Base-by-base conservation (phyloP, 2,888 invertebrate genomes). In the Diplazon laetatorius region DNA sequence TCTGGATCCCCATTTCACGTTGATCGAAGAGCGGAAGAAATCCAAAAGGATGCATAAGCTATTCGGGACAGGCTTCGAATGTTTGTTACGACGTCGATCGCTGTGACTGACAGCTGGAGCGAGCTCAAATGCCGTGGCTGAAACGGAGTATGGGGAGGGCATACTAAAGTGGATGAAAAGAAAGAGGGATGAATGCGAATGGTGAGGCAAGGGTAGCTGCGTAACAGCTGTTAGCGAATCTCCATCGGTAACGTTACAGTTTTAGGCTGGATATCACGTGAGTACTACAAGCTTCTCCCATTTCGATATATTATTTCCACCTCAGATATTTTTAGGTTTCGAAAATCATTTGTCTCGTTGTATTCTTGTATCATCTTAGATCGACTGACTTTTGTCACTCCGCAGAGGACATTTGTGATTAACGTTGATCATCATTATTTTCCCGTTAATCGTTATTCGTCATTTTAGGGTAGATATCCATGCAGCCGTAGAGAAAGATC, bases 1-100 rank as follows among this genome's bases (percentile, higher is more conserved):
- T 25, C 71, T 70, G 75, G 82, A 82, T 88, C 88, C 86, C 88
- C 88, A 88, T 88, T 88, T 88, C 87, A 88, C 87, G 89, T 88
- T 86, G 82, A 84, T 82, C 82, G 83, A 75, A 59, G 46, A 59
- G 84, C 57, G 57, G 82, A 83, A 84, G 75, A 81, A 76, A 59
- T 83, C 82, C 73, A 76, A 16, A 44, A 52, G 46, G 73, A 72
- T 80, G 81, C 76, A 81, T 83, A 82, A 77, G 78, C 71, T 59
- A 83, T 83, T 83, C 83, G 48, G 62, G 71, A 82, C 88, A 88
- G 86, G 87, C 80, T 83, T 84, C 55, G 78, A 84, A 86, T 87
- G 86, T 87, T 87, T 87, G 86, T 85, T 85, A 85, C 83, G 68
- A 69, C 76, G 74, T 69, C 84, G 84, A 85, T 86, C 83, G 82